Base-by-base conservation (phyloP, 2,797 vertebrate species). In the Typhlichthys subterraneus region DNA sequence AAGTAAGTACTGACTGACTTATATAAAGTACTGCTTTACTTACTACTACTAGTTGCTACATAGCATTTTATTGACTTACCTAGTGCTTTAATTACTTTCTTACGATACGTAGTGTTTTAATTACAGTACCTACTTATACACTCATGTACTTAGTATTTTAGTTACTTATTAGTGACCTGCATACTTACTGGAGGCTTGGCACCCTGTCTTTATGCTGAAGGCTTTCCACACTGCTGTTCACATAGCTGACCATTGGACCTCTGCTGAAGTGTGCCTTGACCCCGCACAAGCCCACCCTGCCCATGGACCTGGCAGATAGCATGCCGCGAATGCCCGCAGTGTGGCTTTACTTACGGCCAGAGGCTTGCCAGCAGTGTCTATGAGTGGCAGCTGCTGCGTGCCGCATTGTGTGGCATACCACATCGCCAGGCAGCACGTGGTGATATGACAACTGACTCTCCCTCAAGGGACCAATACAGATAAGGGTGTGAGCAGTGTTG, bases 351-450 rank as follows among this genome's bases (percentile, higher is more conserved):
- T 86, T 78, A 79, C 19, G 81, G 79, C 69, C 83, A 3, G 59
- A 82, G 87, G 86, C 73, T 72, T 76, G 86, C 80, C 87, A 73
- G 77, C 54, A 59, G 63, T 45, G 61, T 78, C 70, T 77, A 80
- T 64, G 63, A 79, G 63, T 69, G 56, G 80, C 89, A 87, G 89
- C 89, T 89, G 89, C 77, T 65, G 65, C n/a, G 65, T 61, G 77
- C 80, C 77, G 74, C 82, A 67, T 70, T 38, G 65, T 53, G 76
- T 78, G 66, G 66, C 87, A 89, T 88, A 69, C 81, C 85, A n/a
- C 50, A 70, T 70, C n/a, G 58, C 72, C 73, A 72, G 58, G 70
- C 73, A 72, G 66, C 59, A 64, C 78, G 81, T 69, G 71, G 8
- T 38, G 65, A 72, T 64, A 51, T 67, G 77, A 83, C 77, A 83